Base-by-base conservation (phyloP, 1,140 invertebrate species). In the Platorchestia sp. region DNA sequence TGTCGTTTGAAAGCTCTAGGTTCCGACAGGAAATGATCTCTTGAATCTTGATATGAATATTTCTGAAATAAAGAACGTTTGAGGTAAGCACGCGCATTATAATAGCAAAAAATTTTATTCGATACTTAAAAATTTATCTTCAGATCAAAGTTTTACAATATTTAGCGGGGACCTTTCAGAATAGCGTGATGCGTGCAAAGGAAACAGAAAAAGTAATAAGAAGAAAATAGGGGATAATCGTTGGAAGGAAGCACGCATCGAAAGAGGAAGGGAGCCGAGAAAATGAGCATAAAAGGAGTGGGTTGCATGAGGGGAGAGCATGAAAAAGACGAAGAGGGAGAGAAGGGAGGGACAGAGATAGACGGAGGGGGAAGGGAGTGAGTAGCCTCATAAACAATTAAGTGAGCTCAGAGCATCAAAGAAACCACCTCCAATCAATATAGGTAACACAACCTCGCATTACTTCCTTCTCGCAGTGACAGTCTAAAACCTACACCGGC, bases 361-460 rank as follows among this genome's bases (percentile, higher is more conserved):
- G 86, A 89, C 19, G 86, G 86, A 27, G 86, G 86, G 41, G 41
- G 86, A n/a, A 89, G 86, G 91, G 40, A 47, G 91, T 19, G 45
- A 16, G 45, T 42, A 47, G 41, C 36, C 91, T 93, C 91, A 93
- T 93, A 93, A 93, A 93, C 91, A 93, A 93, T 93, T 93, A 93
- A 93, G 91, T 93, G 91, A 93, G 91, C 91, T 93, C 91, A 93
- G 91, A 93, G 91, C 91, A 93, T 93, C 91, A 93, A 93, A 93
- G 91, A 93, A 93, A 93, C 91, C 91, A 93, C 91, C 91, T 93
- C 91, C 91, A 93, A 93, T 93, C 91, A 93, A 93, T 93, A 93
- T 93, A 44, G 91, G 91, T 93, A 93, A 93, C 91, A 93, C 91
- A 93, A 93, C 91, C 91, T 93, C 91, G 19, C 91, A 93, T 93